Percentiles rank a stretch among this genome's conserved stretches.
Evolutionary conservation across 2,797 vertebrate genomes (phyloP).

Genomic region (Mormyrus proboscirostris): DNA sequence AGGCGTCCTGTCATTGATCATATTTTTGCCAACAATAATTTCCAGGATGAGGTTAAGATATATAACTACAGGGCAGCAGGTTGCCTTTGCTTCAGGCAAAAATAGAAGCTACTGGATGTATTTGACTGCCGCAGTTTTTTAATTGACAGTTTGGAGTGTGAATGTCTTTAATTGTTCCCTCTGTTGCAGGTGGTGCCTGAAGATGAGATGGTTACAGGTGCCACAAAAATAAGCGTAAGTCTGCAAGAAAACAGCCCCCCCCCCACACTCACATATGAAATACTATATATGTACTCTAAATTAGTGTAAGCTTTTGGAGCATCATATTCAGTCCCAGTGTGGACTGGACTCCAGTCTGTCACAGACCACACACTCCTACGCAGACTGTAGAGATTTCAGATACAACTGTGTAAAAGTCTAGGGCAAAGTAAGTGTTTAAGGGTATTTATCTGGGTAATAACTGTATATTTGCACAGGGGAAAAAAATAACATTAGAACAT

Average conservation of each 20-base stretch:
- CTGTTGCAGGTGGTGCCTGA: slow-evolving; percentile 63
- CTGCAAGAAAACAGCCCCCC: background rate
- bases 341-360: background rate
- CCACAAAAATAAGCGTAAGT: slow-evolving; percentile 86
- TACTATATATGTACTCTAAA: background rate
- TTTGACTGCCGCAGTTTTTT: background rate
- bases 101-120: background rate
- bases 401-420: background rate
- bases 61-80: background rate
- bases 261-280: background rate
- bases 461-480: background rate
- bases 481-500: background rate
- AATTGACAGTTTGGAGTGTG: slow-evolving; percentile 2
- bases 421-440: background rate
- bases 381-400: background rate
- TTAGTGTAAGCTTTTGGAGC: background rate
- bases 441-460: background rate
- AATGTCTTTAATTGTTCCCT: slow-evolving; percentile 24
- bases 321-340: background rate
- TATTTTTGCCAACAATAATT: background rate
- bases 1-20: background rate
- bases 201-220: slow-evolving; percentile 75
- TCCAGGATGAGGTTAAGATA: background rate
- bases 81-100: background rate
- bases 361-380: background rate